Base-by-base conservation (phyloP, 2,113 vertebrate genomes). In the Brachypodius melanocephalos region DNA sequence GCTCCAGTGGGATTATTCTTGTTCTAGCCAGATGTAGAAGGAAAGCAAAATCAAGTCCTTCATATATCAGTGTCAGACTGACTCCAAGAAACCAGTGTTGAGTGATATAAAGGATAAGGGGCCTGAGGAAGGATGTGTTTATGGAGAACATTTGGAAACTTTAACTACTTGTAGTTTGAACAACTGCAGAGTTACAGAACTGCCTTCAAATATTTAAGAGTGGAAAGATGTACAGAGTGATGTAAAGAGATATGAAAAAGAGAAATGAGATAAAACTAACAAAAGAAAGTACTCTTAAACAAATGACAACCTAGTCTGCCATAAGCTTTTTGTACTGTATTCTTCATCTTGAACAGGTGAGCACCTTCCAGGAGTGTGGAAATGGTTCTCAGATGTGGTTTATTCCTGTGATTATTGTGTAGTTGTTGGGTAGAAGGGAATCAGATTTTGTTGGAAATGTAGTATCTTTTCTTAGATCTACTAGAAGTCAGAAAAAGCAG, bases 91-190 rank as follows among this genome's bases (percentile, higher is more conserved):
- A 91, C 32, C 85, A 72, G 88, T 85, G 93, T 78, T 96, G 95
- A 96, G 91, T 94, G 93, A 96, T 95, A 96, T 51, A 96, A 94
- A 91, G 93, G 78, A 95, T 88, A 95, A 89, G 91, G 71, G 87
- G 91, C 88, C 95, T 96, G 46, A 95, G 75, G 89, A 97, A 96
- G 87, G 93, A 95, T 94, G 87, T 94, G 91, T 96, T 91, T 95
- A 95, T 94, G 89, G 93, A 93, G 93, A 91, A 96, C 81, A 89
- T 91, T 95, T 88, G 87, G 89, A 89, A 95, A 91, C 14, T 87
- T 92, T 95, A 95, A 95, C 93, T 95, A 85, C 93, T 95, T 95
- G 79, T 79, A 94, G 66, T 82, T 91, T 89, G 78, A 94, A 73
- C 67, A 93, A 89, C 79, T 0, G 0, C 71, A 26, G 67, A 51